Conservation (phyloP, 53 echinoderm and acorn worm species). For the Antedon mediterranea region DNA sequence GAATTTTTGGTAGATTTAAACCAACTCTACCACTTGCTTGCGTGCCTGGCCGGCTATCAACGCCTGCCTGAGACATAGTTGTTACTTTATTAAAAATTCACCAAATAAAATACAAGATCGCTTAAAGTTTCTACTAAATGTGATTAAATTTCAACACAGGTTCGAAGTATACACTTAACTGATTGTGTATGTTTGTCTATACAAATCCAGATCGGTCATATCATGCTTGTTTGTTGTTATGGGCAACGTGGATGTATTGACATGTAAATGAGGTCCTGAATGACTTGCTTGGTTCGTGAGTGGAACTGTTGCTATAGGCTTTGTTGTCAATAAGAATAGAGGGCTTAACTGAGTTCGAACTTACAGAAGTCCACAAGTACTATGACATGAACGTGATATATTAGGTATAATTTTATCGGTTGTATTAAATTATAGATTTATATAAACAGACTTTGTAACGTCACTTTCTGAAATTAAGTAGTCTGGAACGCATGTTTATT, state of each 20-base stretch:
- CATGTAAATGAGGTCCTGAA: conserved; percentile 33
- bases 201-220: not conserved
- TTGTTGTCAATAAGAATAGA: not conserved
- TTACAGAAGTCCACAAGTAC: not conserved
- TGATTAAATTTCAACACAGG: not conserved
- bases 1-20: conserved; percentile 72
- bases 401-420: too few species aligned
- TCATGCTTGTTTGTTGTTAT: conserved; percentile 24
- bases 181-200: not conserved
- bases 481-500: too few species aligned
- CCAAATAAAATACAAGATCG: not conserved
- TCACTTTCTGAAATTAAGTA: too few species aligned
- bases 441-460: too few species aligned
- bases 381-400: not conserved
- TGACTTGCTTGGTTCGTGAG: not conserved
- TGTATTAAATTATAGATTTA: too few species aligned
- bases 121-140: not conserved
- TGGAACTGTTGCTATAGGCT: not conserved
- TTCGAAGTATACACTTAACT: not conserved
- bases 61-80: conserved; percentile 3
- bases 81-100: too few species aligned
- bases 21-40: not conserved
- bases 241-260: conserved; percentile 37
- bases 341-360: not conserved
- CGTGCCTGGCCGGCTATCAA: not conserved